Base-by-base conservation (phyloP, 2,888 invertebrate genomes). In the Pandemis heparana region DNA sequence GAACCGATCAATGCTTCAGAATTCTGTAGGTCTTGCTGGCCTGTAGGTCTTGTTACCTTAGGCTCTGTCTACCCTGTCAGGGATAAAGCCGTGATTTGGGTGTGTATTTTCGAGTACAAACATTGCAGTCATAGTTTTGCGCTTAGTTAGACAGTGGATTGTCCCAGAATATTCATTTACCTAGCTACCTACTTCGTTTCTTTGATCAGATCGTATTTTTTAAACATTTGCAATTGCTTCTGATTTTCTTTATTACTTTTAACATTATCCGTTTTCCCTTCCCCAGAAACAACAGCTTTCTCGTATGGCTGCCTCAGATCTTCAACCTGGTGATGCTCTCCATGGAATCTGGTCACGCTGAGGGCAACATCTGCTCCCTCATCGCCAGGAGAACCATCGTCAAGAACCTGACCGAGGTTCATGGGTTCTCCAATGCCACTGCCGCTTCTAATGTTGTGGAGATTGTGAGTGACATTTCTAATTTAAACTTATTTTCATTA, bases 281-380 rank as follows among this genome's bases (percentile, higher is more conserved):
- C 77, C 67, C 43, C 87, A 95, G 95, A 12, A 95, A 95, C 76
- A 95, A 95, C 80, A 95, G 95, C 67, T 91, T 95, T 78, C 85
- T 95, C 12, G 90, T 95, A 65, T 96, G 95, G 95, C 88, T 95
- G 71, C 95, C 96, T 0, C 92, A 95, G 77, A 94, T 96, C 61
- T 82, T 96, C 76, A 95, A 95, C 78, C 81, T 92, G 66, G 92
- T 95, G 77, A 84, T 85, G 41, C 68, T 87, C 8, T 83, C 91
- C 0, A 74, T 90, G 78, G 86, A 85, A 23, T 77, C 80, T 0
- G 76, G 76, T 0, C 78, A 80, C 0, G 76, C 77, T 0, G 74
- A 80, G 0, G 90, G 90, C 0, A 90, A 89, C 41, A 87, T 94
- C 51, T 94, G 94, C 75, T 75, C 85, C 0, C 80, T 94, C 53